Percentiles rank a stretch among this genome's conserved stretches.
These are phyloP conservation scores for Diogma glabrata DNA, from an alignment of 2,888 invertebrate species.

Conservation along the genomic window DNA sequence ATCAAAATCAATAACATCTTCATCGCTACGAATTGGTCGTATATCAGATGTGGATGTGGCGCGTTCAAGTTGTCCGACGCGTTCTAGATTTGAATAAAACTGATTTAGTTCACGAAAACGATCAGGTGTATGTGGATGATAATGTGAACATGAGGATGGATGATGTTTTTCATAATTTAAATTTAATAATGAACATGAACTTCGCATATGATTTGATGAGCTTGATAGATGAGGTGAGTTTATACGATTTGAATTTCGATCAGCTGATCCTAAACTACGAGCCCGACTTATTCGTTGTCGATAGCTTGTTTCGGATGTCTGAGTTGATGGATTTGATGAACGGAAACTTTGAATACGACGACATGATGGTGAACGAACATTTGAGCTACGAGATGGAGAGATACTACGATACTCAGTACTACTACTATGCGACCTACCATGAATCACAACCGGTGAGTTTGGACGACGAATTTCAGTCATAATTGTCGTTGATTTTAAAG, in stretches of 20 bases:
- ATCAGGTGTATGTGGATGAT: constrained; percentile 57
- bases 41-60: constrained; percentile 59
- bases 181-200: constrained; percentile 25
- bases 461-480: constrained; percentile 37
- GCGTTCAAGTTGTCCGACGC: constrained; percentile 70
- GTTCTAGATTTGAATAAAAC: constrained; percentile 75
- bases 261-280: constrained; percentile 53
- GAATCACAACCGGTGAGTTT: constrained; percentile 32
- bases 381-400: constrained; percentile 36
- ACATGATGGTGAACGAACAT: constrained; percentile 51
- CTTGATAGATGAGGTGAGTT: background rate
- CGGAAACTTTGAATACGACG: constrained; percentile 44
- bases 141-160: constrained; percentile 55
- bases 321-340: background rate
- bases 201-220: constrained; percentile 20
- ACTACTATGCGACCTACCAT: constrained; percentile 24
- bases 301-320: constrained; percentile 19
- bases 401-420: constrained; percentile 40
- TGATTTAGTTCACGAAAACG: constrained; percentile 74
- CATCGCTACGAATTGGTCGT: constrained; percentile 58
- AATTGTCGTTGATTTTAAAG: constrained; percentile 26
- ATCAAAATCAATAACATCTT: constrained; percentile 77
- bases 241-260: constrained; percentile 28
- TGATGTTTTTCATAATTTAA: constrained; percentile 38
- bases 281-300: constrained; percentile 43